Percentiles rank a stretch among this genome's conserved stretches.
phyloP scores from a whole-genome alignment of 2,797 vertebrate species.

The Coluber constrictor region DNA sequence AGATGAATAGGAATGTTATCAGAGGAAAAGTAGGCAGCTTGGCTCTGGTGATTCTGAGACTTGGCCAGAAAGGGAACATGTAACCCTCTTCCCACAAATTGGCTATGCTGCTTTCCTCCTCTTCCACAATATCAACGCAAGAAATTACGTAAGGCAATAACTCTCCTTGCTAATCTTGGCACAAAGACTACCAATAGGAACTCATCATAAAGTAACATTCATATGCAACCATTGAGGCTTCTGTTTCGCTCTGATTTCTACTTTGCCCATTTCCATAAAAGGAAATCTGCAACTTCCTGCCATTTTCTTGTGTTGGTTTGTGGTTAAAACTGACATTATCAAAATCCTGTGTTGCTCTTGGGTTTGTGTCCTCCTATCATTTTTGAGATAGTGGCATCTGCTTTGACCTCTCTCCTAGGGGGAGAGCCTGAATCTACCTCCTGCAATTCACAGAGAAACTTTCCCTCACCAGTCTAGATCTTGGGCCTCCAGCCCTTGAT shows the following conservation, averaged over 20 bases:
- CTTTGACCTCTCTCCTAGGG: background rate
- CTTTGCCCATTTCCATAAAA: background rate
- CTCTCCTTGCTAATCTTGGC: background rate
- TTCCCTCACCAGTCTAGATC: constrained; percentile 69
- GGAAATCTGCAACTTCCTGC: background rate
- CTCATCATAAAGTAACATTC: background rate
- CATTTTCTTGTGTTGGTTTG: background rate
- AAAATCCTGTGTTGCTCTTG: background rate
- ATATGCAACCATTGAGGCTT: background rate
- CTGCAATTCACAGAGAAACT: background rate
- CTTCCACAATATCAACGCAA: background rate
- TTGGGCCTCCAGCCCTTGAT: constrained; percentile 99
- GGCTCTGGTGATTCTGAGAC: background rate
- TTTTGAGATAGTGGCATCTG: no score
- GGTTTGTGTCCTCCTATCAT: background rate
- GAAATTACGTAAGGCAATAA: background rate
- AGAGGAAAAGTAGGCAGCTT: background rate
- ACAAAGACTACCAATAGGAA: background rate
- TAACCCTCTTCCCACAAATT: background rate
- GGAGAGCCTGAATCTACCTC: background rate
- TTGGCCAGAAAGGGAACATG: background rate
- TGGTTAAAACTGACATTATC: background rate
- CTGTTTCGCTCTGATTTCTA: background rate
- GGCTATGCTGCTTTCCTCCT: background rate
- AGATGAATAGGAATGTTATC: background rate